These are phyloP conservation scores for Atherinomorus stipes DNA, from an alignment of 2,113 vertebrate genomes.

Conservation along the genomic window DNA sequence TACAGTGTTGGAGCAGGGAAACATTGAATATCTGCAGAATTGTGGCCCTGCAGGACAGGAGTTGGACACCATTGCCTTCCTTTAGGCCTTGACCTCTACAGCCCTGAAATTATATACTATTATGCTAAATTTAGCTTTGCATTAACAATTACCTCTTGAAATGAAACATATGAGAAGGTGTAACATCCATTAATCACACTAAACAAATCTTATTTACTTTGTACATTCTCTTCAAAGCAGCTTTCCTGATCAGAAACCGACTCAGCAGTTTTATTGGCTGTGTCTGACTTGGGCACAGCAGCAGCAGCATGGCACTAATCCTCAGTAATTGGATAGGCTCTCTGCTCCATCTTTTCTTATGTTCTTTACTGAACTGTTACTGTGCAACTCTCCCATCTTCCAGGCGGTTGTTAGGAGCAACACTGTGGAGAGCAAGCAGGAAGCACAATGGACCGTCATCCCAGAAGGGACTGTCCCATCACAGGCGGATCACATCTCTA, in stretches of 20 bases:
- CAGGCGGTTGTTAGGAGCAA: constrained; percentile 64
- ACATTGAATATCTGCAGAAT: no score
- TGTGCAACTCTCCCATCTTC: constrained; percentile 23
- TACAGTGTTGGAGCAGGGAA: no score
- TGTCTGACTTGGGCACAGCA: constrained; percentile 23
- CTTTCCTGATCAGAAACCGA: constrained; percentile 5
- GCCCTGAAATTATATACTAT: no score
- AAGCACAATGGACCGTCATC: constrained; percentile 64
- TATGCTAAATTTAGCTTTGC: not conserved
- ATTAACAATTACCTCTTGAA: not conserved
- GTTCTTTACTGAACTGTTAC: constrained; percentile 32
- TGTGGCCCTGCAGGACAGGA: no score
- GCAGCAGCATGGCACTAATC: constrained; percentile 68
- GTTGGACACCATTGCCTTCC: no score
- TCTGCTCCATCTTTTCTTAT: constrained; percentile 30
- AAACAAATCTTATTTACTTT: constrained; percentile 20
- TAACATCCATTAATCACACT: not conserved
- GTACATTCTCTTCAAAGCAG: constrained; percentile 13
- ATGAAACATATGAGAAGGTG: not conserved
- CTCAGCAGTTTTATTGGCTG: constrained; percentile 44
- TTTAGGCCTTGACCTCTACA: not conserved
- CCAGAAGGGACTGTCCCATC: constrained; percentile 6
- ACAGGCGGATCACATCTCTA: constrained; percentile 29
- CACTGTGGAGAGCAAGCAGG: constrained; percentile 64
- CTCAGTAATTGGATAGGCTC: constrained; percentile 67